A percentile compares a stretch with the other conserved stretches of the same genome.
Evolutionary conservation across 1,140 invertebrate genomes (phyloP).

Genomic region (Lepidurus couesii): DNA sequence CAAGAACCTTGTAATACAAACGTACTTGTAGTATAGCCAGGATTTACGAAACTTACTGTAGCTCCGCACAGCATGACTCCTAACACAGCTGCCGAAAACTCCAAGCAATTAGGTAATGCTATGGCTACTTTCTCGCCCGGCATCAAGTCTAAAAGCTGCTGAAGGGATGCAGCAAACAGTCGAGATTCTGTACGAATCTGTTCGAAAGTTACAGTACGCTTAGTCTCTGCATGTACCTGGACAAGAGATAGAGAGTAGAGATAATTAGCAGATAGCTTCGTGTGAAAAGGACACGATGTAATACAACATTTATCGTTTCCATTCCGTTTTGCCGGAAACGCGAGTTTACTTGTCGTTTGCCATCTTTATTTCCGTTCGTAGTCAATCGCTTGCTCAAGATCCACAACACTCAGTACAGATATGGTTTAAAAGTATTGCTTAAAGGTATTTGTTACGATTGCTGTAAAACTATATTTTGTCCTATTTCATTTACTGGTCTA

Average conservation of each 20-base stretch:
- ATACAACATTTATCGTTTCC: background rate
- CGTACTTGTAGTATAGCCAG: background rate
- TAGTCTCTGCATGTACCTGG: background rate
- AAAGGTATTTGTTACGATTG: no score
- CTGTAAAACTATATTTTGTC: no score
- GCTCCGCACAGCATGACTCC: constrained; percentile 11
- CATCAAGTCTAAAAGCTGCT: background rate
- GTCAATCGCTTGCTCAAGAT: no score
- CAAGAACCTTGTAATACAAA: background rate
- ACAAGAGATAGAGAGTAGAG: background rate
- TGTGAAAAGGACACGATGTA: background rate
- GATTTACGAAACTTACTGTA: constrained; percentile 18
- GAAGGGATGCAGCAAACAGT: background rate
- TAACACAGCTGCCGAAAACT: background rate
- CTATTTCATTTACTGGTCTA: no score
- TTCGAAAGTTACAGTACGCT: background rate
- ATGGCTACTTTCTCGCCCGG: constrained; percentile 24
- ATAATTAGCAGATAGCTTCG: background rate
- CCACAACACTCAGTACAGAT: no score
- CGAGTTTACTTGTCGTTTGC: no score
- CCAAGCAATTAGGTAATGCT: constrained; percentile 27
- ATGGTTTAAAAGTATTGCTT: no score
- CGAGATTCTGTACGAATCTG: background rate
- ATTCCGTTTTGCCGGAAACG: no score
- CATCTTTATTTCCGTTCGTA: no score